Base-by-base conservation (phyloP, 2,888 invertebrate species). In the Mythimna ferrago region DNA sequence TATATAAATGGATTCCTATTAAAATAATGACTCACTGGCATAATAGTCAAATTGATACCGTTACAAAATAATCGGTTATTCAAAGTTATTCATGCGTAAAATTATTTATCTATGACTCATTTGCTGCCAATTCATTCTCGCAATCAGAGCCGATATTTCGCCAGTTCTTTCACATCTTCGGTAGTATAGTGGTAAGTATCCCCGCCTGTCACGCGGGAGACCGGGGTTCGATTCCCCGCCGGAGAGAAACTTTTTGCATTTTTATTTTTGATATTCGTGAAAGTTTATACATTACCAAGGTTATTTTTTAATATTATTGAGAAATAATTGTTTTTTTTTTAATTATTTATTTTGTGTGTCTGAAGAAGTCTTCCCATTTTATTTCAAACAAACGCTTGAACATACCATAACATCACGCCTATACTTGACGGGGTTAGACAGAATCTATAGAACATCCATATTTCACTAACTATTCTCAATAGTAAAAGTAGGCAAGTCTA, bases 171-270 rank as follows among this genome's bases (percentile, higher is more conserved):
- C 65, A 78, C 38, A n/a, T 95, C 95, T 93, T 95, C 96, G 96
- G 96, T 96, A 96, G 96, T 96, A 96, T 96, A 96, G 96, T 96
- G 96, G 96, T 96, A 81, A 96, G 96, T 96, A 96, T 96, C 96
- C 96, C 96, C 96, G 96, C 96, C 96, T 96, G 96, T 96, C 96
- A 96, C 96, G 96, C 96, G 96, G 96, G 96, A 96, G 96, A 96
- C 96, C 96, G 95, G 96, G 96, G 96, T 96, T 96, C 96, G 96
- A 96, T 96, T 96, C 96, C 96, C 96, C 95, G 96, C 95, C 95
- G 96, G 94, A 93, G 94, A 93, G 93, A 84, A n/a, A 62, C 76
- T 86, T 91, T 91, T 90, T 88, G 73, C 4, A 54, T 67, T 76
- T 81, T 77, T 57, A 51, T 73, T 58, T 63, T 57, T 0, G 0